Base-by-base conservation (phyloP, 2,797 vertebrate genomes). In the Pangasius krempfi region DNA sequence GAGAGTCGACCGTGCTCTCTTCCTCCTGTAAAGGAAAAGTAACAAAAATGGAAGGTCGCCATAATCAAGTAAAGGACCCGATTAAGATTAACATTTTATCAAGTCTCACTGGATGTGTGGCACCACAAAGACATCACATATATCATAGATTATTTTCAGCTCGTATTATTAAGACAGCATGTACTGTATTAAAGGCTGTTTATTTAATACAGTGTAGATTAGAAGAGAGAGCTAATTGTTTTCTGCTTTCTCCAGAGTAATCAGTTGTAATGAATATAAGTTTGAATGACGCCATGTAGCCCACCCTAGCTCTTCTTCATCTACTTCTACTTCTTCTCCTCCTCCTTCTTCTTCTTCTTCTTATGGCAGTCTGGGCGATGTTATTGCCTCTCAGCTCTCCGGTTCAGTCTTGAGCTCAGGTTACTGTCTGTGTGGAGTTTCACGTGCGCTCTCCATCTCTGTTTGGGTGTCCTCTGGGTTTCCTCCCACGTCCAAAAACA, bases 361-460 rank as follows among this genome's bases (percentile, higher is more conserved):
- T 82, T 82, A 25, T 62, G 10, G 33, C 18, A 58, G 81, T 64
- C 60, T 83, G 25, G 33, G 37, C 44, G 47, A 25, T 1, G 12
- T 62, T 82, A 44, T 82, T 82, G 25, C 14, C 4, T 83, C 40
- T 83, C 20, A 37, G 25, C 81, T 60, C 14, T 12, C 37, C 1
- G 37, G 60, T 47, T n/a, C 14, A 47, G 1, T 40, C 58, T 47
- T 83, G 6, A 47, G 40, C 58, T 83, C 58, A 1, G 58, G 12
- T 83, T 83, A 64, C 81, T 47, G 14, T 47, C 58, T 62, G 56
- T 64, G 40, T 47, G 58, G 81, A 83, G 81, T 83, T 64, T 64
- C 80, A 44, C 56, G 27, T 62, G 80, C 44, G 62, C 25, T 33
- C 30, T 52, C n/a, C 9, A 70, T 70, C 10, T 85, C n/a, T 85